Conservation (phyloP, 2,113 vertebrate genomes). For the Mesoclemmys tuberculata region DNA sequence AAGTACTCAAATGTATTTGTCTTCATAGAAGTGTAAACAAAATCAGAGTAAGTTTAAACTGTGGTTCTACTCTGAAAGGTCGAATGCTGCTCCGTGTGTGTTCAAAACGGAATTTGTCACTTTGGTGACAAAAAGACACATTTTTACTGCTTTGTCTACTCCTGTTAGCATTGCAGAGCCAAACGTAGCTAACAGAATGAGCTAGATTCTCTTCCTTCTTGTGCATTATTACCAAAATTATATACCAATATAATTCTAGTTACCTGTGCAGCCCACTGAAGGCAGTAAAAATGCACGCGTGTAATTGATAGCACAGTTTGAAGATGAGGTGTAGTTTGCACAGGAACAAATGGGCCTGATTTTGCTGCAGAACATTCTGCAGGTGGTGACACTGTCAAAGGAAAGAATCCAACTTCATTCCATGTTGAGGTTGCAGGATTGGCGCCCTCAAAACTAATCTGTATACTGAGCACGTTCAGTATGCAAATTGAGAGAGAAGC, state of each 20-base stretch:
- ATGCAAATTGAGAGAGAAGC: not conserved
- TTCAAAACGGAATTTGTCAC: no score
- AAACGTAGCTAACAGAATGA: not conserved
- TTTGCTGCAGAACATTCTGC: not conserved
- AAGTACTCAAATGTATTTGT: not conserved
- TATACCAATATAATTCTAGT: not conserved
- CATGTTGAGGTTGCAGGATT: not conserved
- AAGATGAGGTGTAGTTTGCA: not conserved
- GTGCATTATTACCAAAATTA: not conserved
- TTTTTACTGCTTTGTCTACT: not conserved
- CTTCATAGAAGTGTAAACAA: not conserved
- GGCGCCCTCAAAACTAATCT: not conserved
- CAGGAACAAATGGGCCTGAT: accelerated
- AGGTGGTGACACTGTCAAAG: accelerated
- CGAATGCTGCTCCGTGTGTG: not conserved
- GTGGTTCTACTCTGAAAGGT: not conserved
- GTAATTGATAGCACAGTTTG: accelerated
- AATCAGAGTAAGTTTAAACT: not conserved
- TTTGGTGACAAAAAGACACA: no score
- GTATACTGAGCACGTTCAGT: not conserved
- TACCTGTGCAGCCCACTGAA: not conserved
- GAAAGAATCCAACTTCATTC: not conserved
- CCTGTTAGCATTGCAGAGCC: not conserved
- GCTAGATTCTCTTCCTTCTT: not conserved
- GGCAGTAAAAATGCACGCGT: not conserved